Base-by-base conservation (phyloP, 2,888 invertebrate genomes). In the Lepidochrysops patricia region DNA sequence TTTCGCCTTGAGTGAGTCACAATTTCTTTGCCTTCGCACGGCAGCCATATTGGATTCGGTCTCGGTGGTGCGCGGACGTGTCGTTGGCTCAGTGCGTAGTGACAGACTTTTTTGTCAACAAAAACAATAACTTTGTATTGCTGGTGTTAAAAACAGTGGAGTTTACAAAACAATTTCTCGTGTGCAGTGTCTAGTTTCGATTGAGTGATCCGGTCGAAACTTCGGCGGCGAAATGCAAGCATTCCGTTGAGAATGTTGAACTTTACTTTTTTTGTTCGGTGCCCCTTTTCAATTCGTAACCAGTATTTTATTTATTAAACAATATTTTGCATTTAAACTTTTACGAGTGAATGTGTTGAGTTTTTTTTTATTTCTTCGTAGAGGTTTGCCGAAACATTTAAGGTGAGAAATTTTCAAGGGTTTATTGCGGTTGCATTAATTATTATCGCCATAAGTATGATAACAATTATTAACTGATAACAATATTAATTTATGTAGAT, bases 171-270 rank as follows among this genome's bases (percentile, higher is more conserved):
- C 70, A 34, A 57, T 65, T 68, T 64, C 66, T 72, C 75, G 70
- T 72, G 77, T 81, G 77, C 70, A 75, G 79, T 83, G 81, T 62
- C 63, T 34, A 58, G 58, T 60, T 23, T 49, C 58, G 61, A 62
- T 58, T 60, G 63, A 50, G 56, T 57, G 60, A 58, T 65, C 27
- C 69, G 70, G 72, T 73, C 72, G 71, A 74, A 71, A 68, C 70
- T 70, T 70, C 69, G 70, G 70, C 74, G 71, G 75, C 79, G 79
- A 85, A 86, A 86, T 84, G 84, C 82, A 83, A 77, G 83, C 88
- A 89, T 89, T 87, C 88, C 88, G 76, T 63, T 64, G 77, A 83
- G 88, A 81, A 81, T 89, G 78, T 87, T 89, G 88, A 89, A 89
- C 88, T 83, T 84, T 73, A 76, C 80, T 82, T 84, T 83, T 76